phyloP scores from a whole-genome alignment of 1,140 invertebrate species.

The Trichonephila inaurata region DNA sequence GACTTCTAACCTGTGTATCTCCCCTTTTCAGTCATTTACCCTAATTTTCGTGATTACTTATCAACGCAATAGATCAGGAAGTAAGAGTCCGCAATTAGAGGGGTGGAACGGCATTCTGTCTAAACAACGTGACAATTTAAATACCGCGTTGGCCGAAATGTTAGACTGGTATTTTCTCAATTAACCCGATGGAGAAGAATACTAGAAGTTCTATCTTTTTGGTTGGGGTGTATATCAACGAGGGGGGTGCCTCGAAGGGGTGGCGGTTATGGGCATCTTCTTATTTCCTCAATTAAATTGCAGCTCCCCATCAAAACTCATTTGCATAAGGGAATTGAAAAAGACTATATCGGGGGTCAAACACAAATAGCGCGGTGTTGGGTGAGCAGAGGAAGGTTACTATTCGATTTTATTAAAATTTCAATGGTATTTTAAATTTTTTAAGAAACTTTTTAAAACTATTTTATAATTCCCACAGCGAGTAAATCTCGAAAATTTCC shows the following conservation, averaged over 20 bases:
- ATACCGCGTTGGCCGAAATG: slow-evolving; percentile 75
- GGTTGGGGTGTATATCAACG: slow-evolving; percentile 19
- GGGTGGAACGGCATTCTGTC: slow-evolving; percentile 74
- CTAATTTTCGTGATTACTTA: slow-evolving; percentile 77
- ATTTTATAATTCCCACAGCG: too few species aligned
- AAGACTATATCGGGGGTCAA: neutral
- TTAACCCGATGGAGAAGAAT: slow-evolving; percentile 69
- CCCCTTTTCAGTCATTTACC: slow-evolving; percentile 74
- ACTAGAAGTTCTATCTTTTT: slow-evolving; percentile 64
- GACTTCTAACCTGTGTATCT: slow-evolving; percentile 76
- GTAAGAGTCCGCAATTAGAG: slow-evolving; percentile 73
- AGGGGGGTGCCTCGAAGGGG: slow-evolving; percentile 15
- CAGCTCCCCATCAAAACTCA: slow-evolving; percentile 68
- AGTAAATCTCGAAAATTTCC: too few species aligned
- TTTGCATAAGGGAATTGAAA: slow-evolving; percentile 76
- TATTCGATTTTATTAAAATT: too few species aligned
- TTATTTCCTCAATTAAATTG: slow-evolving; percentile 73
- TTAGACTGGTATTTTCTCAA: slow-evolving; percentile 76
- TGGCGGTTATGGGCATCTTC: slow-evolving; percentile 52
- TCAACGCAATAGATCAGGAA: slow-evolving; percentile 76
- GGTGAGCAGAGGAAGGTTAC: neutral
- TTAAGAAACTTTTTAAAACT: too few species aligned
- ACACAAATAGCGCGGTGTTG: slow-evolving; percentile 10
- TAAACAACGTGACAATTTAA: slow-evolving; percentile 77
- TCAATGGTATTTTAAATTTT: too few species aligned